A percentile compares a stretch with the other conserved stretches of the same genome.
Evolutionary conservation across 2,888 invertebrate genomes (phyloP).

Genomic region (Lucinisca nassula): DNA sequence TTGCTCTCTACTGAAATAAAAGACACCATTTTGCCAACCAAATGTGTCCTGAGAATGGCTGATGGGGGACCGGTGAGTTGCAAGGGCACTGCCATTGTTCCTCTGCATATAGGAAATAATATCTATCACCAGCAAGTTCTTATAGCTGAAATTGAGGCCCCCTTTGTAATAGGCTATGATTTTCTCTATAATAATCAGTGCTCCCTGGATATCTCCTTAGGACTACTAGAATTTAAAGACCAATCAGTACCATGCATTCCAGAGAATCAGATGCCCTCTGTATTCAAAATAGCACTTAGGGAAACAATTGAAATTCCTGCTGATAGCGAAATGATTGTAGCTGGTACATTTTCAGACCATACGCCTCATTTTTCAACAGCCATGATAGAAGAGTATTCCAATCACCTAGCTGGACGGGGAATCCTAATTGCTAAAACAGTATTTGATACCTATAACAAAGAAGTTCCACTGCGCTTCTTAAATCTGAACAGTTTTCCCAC

Average conservation of each 20-base stretch:
- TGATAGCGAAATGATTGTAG: not conserved
- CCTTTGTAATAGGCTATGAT: not conserved
- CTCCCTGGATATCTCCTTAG: not conserved
- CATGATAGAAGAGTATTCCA: not conserved
- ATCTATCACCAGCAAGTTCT: not conserved
- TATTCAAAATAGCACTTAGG: not conserved
- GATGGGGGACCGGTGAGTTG: slow-evolving; percentile 3
- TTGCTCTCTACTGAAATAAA: not conserved
- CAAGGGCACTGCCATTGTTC: not conserved
- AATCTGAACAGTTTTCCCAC: not conserved
- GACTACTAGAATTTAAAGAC: not conserved
- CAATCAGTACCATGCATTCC: not conserved
- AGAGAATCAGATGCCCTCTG: not conserved
- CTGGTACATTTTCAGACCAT: not conserved
- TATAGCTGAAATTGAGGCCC: not conserved
- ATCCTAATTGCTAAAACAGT: not conserved
- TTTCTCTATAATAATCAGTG: not conserved
- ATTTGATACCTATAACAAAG: not conserved
- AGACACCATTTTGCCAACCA: not conserved
- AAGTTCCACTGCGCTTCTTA: not conserved
- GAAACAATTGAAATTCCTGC: not conserved
- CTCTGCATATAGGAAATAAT: not conserved
- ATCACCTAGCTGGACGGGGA: not conserved
- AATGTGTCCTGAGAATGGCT: not conserved
- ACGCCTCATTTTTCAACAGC: not conserved